Conservation (phyloP, 2,797 vertebrate species). For the Picus viridis region DNA sequence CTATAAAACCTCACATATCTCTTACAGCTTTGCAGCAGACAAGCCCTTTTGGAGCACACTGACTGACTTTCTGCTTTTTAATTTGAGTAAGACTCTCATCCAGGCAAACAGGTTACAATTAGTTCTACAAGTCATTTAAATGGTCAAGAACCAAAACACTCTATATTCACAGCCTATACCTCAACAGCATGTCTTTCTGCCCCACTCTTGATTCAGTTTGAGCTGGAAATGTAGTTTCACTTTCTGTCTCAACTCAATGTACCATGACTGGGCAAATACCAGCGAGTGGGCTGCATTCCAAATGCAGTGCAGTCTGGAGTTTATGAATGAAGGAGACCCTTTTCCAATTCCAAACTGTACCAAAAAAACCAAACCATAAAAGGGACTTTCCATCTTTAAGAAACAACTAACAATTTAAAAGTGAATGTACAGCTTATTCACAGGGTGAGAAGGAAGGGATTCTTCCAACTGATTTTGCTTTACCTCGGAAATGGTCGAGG, state of each 20-base stretch:
- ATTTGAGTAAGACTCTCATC: conserved; percentile 20
- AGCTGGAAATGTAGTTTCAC: conserved; percentile 39
- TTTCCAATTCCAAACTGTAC: conserved; percentile 77
- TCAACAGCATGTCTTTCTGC: conserved; percentile 18
- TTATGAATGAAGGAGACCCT: conserved; percentile 71
- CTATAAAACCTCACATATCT: not conserved
- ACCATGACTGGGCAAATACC: conserved; percentile 4
- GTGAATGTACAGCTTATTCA: conserved; percentile 76
- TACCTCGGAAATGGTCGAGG: conserved; percentile 70
- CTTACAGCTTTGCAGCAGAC: not conserved
- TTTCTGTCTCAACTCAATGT: conserved; percentile 57
- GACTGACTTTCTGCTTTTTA: conserved; percentile 7
- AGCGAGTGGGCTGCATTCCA: conserved; percentile 24
- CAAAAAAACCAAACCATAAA: conserved; percentile 38
- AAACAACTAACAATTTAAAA: conserved; percentile 76
- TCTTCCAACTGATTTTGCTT: conserved; percentile 74
- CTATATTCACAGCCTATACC: conserved; percentile 29
- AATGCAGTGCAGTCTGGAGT: conserved; percentile 65
- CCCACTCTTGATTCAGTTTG: conserved; percentile 13
- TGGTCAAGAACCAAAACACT: conserved; percentile 22
- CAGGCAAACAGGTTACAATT: conserved; percentile 64
- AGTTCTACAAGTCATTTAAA: conserved; percentile 54
- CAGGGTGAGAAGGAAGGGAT: conserved; percentile 61
- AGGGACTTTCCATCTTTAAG: conserved; percentile 73
- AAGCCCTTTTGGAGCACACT: conserved; percentile 25